Evolutionary conservation across 2,797 vertebrate genomes (phyloP).

Genomic region (Buceros bicornis): DNA sequence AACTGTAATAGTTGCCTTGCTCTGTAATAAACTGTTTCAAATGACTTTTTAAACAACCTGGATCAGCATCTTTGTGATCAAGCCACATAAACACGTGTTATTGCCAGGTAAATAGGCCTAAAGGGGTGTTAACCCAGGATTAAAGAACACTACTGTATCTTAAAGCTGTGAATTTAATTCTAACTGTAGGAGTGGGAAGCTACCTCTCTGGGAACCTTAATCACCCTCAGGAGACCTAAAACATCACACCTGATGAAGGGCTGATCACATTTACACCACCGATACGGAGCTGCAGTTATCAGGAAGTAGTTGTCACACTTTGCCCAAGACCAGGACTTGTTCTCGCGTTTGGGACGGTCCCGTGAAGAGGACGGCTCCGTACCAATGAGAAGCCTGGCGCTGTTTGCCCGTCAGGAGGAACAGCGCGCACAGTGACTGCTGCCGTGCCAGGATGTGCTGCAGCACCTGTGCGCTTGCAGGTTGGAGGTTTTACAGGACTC

Average conservation of each 20-base stretch:
- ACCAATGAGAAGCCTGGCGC: not conserved
- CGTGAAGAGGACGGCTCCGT: not conserved
- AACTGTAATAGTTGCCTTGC: not conserved
- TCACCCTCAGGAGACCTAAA: not conserved
- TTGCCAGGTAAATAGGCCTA: not conserved
- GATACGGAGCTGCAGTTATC: conserved; percentile 4
- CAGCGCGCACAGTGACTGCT: not conserved
- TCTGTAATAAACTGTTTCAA: not conserved
- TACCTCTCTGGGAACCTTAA: not conserved
- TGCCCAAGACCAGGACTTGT: not conserved
- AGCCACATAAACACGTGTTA: not conserved
- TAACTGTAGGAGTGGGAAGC: not conserved
- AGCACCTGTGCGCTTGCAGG: not conserved
- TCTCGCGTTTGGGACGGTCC: not conserved
- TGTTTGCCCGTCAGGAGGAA: not conserved
- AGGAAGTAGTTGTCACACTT: not conserved
- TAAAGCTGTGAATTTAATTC: not conserved
- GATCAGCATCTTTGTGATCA: not conserved
- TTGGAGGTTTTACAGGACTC: fast-evolving
- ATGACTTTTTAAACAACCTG: fast-evolving
- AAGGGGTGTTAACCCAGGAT: not conserved
- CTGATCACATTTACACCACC: not conserved
- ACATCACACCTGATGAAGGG: not conserved
- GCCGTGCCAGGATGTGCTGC: not conserved
- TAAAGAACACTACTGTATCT: not conserved